Percentiles rank a stretch among this genome's conserved stretches.
Evolutionary conservation across 2,888 invertebrate genomes (phyloP).

Genomic region (Taenaris catops): DNA sequence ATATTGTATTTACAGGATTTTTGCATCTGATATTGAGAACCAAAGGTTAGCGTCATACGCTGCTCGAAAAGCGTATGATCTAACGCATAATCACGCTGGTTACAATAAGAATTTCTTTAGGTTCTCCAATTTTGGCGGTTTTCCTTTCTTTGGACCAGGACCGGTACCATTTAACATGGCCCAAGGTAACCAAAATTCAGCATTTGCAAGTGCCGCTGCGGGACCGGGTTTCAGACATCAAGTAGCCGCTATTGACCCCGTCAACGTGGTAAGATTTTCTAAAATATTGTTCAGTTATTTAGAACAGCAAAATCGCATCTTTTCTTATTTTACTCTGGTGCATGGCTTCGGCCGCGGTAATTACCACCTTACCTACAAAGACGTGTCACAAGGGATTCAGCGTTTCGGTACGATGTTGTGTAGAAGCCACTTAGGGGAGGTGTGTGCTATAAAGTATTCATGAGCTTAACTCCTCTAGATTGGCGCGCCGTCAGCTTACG

Average conservation of each 20-base stretch:
- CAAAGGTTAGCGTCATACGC: conserved; percentile 55
- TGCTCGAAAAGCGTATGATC: conserved; percentile 60
- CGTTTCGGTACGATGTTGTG: no score
- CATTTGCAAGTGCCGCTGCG: conserved; percentile 74
- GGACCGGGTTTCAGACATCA: conserved; percentile 79
- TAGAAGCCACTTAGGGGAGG: no score
- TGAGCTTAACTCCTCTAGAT: no score
- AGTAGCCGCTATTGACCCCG: conserved; percentile 78
- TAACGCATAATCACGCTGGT: conserved; percentile 52
- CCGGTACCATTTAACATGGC: conserved; percentile 30
- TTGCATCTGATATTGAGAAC: conserved; percentile 44
- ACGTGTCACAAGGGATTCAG: no score
- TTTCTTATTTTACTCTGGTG: no score
- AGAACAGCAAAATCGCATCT: no score
- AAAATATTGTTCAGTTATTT: no score
- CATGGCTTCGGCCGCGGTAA: no score
- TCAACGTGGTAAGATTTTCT: conserved; percentile 76
- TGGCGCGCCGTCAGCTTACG: no score
- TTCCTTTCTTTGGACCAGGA: conserved; percentile 31
- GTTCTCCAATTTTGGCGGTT: conserved; percentile 35
- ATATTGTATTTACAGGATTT: conserved; percentile 49
- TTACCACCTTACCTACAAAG: no score
- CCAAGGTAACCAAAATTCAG: conserved; percentile 41
- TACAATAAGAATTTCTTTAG: conserved; percentile 51
- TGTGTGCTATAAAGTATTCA: no score